Evolutionary conservation across 2,888 invertebrate genomes (phyloP).

Genomic region (Acleris literana): DNA sequence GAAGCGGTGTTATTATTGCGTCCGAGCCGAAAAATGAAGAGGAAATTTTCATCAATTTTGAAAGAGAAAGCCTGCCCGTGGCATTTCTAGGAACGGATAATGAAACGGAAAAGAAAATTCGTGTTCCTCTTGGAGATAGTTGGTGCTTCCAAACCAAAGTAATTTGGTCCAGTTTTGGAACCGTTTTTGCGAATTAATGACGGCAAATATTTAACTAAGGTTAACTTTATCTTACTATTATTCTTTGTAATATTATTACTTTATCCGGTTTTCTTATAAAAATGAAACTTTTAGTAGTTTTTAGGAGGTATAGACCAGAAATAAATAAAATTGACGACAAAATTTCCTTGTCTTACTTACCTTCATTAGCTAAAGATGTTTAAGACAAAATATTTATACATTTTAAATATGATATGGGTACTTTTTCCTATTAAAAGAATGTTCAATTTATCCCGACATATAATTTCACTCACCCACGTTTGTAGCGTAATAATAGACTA

Average conservation of each 20-base stretch:
- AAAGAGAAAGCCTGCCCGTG: constrained; percentile 19
- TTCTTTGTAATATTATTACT: background rate
- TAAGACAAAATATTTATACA: no score
- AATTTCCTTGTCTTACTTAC: no score
- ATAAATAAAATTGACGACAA: no score
- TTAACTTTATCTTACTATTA: background rate
- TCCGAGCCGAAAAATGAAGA: constrained; percentile 27
- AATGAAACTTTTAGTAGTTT: no score
- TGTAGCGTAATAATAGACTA: constrained; percentile 12
- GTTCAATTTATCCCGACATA: background rate
- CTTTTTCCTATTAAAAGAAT: background rate
- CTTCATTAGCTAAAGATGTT: no score
- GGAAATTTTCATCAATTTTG: constrained; percentile 23
- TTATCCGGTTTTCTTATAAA: no score
- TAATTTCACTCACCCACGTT: constrained; percentile 20
- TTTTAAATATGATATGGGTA: background rate
- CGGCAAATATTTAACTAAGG: background rate
- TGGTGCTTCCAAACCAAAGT: constrained; percentile 41
- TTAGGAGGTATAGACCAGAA: no score
- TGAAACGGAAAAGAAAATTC: constrained; percentile 1
- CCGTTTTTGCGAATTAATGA: constrained; percentile 53
- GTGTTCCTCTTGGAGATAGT: constrained; percentile 31
- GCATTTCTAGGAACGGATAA: constrained; percentile 16
- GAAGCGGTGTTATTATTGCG: constrained; percentile 28
- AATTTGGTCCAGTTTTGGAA: constrained; percentile 52